These are phyloP conservation scores for Chelidonichthys spinosus DNA, from an alignment of 2,797 vertebrate species.

Conservation along the genomic window DNA sequence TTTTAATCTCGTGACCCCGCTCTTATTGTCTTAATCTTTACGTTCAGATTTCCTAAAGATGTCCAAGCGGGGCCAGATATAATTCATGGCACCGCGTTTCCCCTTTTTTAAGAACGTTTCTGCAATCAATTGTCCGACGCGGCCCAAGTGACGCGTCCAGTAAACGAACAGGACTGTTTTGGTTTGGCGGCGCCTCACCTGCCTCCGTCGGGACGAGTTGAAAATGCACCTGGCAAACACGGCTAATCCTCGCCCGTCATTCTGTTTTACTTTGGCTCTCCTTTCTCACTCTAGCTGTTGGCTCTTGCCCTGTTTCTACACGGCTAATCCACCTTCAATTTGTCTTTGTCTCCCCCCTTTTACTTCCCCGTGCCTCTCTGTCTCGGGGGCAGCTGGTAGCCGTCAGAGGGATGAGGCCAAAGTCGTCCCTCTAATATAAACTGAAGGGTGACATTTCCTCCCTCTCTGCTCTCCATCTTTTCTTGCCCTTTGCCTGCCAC, in stretches of 20 bases:
- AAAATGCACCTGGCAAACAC: conserved; percentile 18
- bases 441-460: conserved; percentile 66
- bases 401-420: conserved; percentile 51
- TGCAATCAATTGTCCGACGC: not conserved
- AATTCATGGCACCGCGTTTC: conserved; percentile 21
- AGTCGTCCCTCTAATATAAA: conserved; percentile 62
- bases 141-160: not conserved
- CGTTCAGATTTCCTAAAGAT: not conserved
- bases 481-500: conserved; percentile 8
- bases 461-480: conserved; percentile 38
- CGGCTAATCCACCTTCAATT: conserved; percentile 42
- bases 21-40: not conserved
- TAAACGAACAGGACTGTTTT: not conserved
- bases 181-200: conserved; percentile 31
- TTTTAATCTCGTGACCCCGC: not conserved
- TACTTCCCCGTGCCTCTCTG: not conserved
- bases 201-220: conserved; percentile 11
- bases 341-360: conserved; percentile 1
- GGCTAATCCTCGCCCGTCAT: conserved; percentile 20
- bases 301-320: conserved; percentile 13
- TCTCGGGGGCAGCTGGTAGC: conserved; percentile 60
- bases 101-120: conserved; percentile 16
- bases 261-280: conserved; percentile 29
- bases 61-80: too few relatives aligned
- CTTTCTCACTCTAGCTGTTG: conserved; percentile 15